A percentile compares a stretch with the other conserved stretches of the same genome.
Evolutionary conservation across 2,888 invertebrate genomes (phyloP).

Genomic region (Monopis laevigella): DNA sequence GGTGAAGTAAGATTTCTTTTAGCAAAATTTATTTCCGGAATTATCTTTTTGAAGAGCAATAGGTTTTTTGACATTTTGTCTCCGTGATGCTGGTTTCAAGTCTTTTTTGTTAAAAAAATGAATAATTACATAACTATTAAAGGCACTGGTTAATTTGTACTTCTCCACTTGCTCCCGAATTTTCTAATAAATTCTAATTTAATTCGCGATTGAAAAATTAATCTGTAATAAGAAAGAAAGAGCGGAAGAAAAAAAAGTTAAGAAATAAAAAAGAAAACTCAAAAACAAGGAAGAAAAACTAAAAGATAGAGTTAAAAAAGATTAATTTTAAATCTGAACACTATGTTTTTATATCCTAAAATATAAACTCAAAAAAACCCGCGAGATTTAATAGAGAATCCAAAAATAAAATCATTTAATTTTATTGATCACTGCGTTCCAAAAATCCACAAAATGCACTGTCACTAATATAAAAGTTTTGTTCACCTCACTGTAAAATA

Average conservation of each 20-base stretch:
- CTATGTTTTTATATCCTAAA: too few species aligned
- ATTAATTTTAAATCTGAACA: too few species aligned
- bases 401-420: constrained; percentile 17
- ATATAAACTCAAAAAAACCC: constrained; percentile 40
- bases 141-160: constrained; percentile 52
- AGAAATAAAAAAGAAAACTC: constrained; percentile 10
- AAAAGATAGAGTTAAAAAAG: too few species aligned
- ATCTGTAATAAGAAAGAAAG: constrained; percentile 57
- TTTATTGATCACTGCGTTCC: constrained; percentile 7
- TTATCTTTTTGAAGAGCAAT: constrained; percentile 59
- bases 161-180: constrained; percentile 50
- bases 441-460: background rate
- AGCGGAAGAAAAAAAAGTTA: constrained; percentile 42
- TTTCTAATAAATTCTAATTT: constrained; percentile 22
- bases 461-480: constrained; percentile 16
- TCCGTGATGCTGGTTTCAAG: constrained; percentile 41
- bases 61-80: constrained; percentile 64
- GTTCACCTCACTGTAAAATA: constrained; percentile 49
- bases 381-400: constrained; percentile 10
- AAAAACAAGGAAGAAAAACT: constrained; percentile 19
- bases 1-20: constrained; percentile 58
- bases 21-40: constrained; percentile 57
- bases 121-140: constrained; percentile 33
- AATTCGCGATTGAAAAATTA: constrained; percentile 27
- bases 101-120: constrained; percentile 39